Evolutionary conservation across 2,888 invertebrate species (phyloP).

Genomic region (Melanargia galathea): DNA sequence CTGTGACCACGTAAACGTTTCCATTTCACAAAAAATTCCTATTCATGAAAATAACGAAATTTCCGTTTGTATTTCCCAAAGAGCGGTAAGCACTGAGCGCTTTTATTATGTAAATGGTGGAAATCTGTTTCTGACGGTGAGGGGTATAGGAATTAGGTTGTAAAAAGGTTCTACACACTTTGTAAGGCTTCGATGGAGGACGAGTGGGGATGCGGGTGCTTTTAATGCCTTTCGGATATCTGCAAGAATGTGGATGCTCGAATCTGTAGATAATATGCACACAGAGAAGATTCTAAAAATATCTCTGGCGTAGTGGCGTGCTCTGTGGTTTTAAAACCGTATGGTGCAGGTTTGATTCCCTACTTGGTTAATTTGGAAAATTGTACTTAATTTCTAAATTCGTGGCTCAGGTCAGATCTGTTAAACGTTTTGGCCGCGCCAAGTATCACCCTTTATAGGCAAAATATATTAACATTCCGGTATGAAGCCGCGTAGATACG

Average conservation of each 20-base stretch:
- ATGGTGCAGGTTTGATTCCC: too few relatives aligned
- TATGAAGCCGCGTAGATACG: too few relatives aligned
- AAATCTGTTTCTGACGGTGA: constrained; percentile 35
- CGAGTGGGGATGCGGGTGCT: constrained; percentile 21
- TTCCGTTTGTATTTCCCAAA: not conserved
- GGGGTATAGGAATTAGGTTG: constrained; percentile 24
- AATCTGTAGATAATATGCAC: constrained; percentile 2
- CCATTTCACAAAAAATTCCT: too few relatives aligned
- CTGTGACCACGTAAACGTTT: too few relatives aligned
- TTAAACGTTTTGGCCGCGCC: too few relatives aligned
- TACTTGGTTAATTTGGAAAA: too few relatives aligned
- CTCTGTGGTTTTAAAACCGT: not conserved
- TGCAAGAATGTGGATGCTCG: not conserved
- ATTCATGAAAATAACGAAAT: too few relatives aligned
- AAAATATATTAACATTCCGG: too few relatives aligned
- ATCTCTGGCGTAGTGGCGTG: not conserved
- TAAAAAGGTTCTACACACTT: constrained; percentile 23
- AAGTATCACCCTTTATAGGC: too few relatives aligned
- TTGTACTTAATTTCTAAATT: too few relatives aligned
- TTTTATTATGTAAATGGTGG: constrained; percentile 28
- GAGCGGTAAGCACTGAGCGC: not conserved
- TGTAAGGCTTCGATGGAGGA: constrained; percentile 4
- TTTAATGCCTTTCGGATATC: constrained; percentile 22
- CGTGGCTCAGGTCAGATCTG: too few relatives aligned
- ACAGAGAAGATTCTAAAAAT: not conserved